Conservation (phyloP, 2,797 vertebrate species). For the Clarias fuscus region DNA sequence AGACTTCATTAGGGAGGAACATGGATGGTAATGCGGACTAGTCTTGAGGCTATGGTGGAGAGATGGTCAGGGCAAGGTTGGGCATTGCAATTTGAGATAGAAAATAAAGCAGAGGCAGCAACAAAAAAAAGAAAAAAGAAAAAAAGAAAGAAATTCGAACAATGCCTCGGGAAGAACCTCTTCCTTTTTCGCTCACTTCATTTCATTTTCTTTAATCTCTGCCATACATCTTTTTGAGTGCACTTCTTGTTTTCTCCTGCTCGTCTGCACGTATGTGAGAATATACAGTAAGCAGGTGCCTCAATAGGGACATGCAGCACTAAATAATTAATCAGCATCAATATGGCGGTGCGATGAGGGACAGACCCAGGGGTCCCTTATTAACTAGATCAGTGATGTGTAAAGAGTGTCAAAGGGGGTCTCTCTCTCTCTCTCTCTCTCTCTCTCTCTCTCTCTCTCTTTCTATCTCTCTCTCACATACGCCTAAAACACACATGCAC, state of each 20-base stretch:
- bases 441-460: too few species aligned
- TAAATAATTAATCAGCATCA: constrained; percentile 75
- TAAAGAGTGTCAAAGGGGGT: constrained; percentile 41
- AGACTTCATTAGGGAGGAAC: constrained; percentile 15
- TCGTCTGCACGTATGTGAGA: constrained; percentile 26
- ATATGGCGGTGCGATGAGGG: constrained; percentile 69
- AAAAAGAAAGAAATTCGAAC: not conserved
- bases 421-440: too few species aligned
- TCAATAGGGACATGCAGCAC: constrained; percentile 44
- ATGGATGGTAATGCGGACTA: not conserved
- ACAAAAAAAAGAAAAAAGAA: not conserved
- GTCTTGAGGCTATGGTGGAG: constrained; percentile 10
- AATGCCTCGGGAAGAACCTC: not conserved
- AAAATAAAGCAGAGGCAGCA: not conserved
- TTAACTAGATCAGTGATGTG: constrained; percentile 53
- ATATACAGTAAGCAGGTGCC: constrained; percentile 26
- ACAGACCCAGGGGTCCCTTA: constrained; percentile 62
- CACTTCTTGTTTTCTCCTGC: not conserved
- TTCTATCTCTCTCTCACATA: not conserved
- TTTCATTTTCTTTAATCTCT: not conserved
- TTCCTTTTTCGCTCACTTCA: not conserved
- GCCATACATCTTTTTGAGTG: not conserved
- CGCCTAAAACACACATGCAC: not conserved
- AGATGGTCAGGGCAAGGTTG: not conserved
- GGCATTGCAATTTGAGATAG: not conserved